Evolutionary conservation across 2,888 invertebrate species (phyloP), one percentile per base, ranked within the genome.

Genomic region (Hermaeophaga mercurialis): DNA sequence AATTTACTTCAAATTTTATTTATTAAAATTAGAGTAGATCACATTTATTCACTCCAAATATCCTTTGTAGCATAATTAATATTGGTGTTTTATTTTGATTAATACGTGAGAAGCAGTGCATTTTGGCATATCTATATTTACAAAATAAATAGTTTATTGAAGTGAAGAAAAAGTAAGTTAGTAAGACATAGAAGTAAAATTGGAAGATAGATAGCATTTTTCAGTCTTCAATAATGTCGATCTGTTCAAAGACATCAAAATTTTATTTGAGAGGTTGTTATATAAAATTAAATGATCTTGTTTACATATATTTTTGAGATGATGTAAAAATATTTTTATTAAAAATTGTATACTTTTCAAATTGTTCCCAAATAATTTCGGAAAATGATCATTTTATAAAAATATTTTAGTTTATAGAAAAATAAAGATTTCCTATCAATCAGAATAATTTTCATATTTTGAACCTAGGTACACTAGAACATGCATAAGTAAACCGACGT

Each of bases 11-110:
- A n/a, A n/a, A n/a, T n/a, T n/a, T n/a, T n/a, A n/a, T n/a, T n/a
- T n/a, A n/a, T n/a, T n/a, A n/a, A n/a, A n/a, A n/a, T n/a, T n/a
- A n/a, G n/a, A n/a, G n/a, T n/a, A n/a, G n/a, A n/a, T n/a, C n/a
- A n/a, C n/a, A n/a, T n/a, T n/a, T n/a, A n/a, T n/a, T 31, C 12
- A 31, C 31, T 31, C 31, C 31, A 31, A 31, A 31, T 31, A 31
- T 31, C 9, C 31, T 31, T 31, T 31, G 3, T 31, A 31, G n/a
- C n/a, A n/a, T n/a, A n/a, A n/a, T n/a, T 31, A 12, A 43, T 24
- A 26, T 43, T 43, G 43, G 43, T 43, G 43, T 43, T 43, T 43
- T 26, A 24, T 24, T 43, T 43, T 43, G 43, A 43, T 43, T 26
- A 43, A 43, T 43, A 43, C 24, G 36, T 36, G 43, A 24, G 7